phyloP scores from a whole-genome alignment of 2,888 invertebrate species.

The Magallana nippona region DNA sequence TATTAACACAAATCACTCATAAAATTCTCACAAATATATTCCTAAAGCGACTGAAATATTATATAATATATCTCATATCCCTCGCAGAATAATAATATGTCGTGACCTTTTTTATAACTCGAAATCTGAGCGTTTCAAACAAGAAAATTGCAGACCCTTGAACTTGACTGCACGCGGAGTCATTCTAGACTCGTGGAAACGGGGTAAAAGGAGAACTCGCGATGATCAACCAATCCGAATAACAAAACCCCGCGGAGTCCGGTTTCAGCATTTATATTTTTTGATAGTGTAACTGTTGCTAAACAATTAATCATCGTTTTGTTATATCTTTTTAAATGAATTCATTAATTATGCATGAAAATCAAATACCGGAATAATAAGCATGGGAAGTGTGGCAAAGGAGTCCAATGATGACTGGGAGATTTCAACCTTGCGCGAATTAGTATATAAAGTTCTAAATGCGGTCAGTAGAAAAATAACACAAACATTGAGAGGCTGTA shows the following conservation, averaged over 20 bases:
- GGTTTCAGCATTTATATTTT: constrained; percentile 8
- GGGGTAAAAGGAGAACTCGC: background rate
- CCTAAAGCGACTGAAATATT: constrained; percentile 9
- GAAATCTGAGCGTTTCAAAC: background rate
- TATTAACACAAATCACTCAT: background rate
- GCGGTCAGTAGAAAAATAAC: too few species aligned
- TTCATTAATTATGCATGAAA: constrained; percentile 10
- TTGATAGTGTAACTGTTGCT: constrained; percentile 16
- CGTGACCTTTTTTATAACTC: background rate
- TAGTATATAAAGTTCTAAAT: too few species aligned
- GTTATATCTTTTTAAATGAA: background rate
- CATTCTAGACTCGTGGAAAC: constrained; percentile 22
- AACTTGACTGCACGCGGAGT: background rate
- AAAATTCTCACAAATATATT: constrained; percentile 17
- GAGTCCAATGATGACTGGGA: too few species aligned
- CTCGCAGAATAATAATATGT: background rate
- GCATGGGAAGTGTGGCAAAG: too few species aligned
- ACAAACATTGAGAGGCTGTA: too few species aligned
- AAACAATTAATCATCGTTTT: constrained; percentile 14
- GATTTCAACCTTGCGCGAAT: too few species aligned
- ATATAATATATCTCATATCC: constrained; percentile 11
- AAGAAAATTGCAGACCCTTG: background rate
- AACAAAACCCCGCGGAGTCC: background rate
- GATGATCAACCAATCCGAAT: constrained; percentile 12
- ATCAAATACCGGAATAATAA: background rate